phyloP scores from a whole-genome alignment of 2,888 invertebrate species.

The Sinotaia quadrata region DNA sequence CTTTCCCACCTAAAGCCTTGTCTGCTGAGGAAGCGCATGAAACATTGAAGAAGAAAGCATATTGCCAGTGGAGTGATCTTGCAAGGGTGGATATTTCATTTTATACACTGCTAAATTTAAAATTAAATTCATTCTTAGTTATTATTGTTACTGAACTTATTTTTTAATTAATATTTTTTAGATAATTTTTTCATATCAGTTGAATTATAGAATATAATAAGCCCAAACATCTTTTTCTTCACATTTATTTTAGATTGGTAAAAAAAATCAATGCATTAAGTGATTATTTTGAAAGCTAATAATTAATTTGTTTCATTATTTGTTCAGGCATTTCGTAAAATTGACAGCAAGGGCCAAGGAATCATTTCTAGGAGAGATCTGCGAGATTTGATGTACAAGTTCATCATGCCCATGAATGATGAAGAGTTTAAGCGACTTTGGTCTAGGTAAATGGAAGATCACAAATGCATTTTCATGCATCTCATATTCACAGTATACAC shows the following conservation, averaged over 20 bases:
- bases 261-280: too few relatives aligned
- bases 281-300: too few relatives aligned
- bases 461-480: neutral
- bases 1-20: conserved; percentile 50
- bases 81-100: conserved; percentile 57
- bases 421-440: conserved; percentile 67
- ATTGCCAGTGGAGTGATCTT: conserved; percentile 65
- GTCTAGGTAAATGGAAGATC: conserved; percentile 45
- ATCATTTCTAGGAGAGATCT: conserved; percentile 61
- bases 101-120: too few relatives aligned
- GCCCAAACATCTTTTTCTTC: too few relatives aligned
- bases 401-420: conserved; percentile 61
- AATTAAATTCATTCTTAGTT: too few relatives aligned
- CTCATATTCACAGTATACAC: too few relatives aligned
- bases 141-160: too few relatives aligned
- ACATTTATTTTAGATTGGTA: too few relatives aligned
- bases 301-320: neutral
- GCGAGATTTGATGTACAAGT: conserved; percentile 56
- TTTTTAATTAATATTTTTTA: too few relatives aligned
- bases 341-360: conserved; percentile 59
- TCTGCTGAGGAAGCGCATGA: conserved; percentile 65
- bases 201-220: too few relatives aligned
- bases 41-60: conserved; percentile 58
- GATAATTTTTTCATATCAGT: too few relatives aligned
- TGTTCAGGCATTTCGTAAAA: conserved; percentile 63